Base-by-base conservation (phyloP, 1,140 invertebrate genomes). In the Cataglyphis hispanica region DNA sequence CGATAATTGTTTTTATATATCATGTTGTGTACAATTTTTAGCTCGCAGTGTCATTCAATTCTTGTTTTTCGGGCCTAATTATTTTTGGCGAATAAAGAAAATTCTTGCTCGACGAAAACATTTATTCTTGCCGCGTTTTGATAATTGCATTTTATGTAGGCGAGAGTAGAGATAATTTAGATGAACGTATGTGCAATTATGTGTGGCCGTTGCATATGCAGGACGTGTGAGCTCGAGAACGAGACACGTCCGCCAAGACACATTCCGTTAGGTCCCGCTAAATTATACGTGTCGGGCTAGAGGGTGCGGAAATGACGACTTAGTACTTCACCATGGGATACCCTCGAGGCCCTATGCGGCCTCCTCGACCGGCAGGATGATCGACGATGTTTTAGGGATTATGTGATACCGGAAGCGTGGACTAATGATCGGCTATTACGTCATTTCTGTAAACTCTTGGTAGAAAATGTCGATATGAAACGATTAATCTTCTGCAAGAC, bases 321-420 rank as follows among this genome's bases (percentile, higher is more conserved):
- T 77, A 66, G 56, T 78, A 88, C 72, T 86, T 86, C 81, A 75
- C 67, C 69, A 70, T 78, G 64, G 84, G 75, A 89, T 89, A 76
- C 66, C 87, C 87, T 83, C 56, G 56, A 76, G 87, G 67, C 31
- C n/a, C 58, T 69, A 74, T 66, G 53, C 84, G 75, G 83, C 77
- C 87, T 88, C 74, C 61, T 70, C 56, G 50, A 22, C 72, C 83
- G 83, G 80, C 86, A 81, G 87, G 58, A 89, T 89, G 87, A 89
- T 89, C 87, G 87, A 89, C 87, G 87, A 89, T 76, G 87, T 89
- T 89, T 89, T 89, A 89, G 87, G 87, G 87, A 89, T 89, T 88
- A 89, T 85, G 87, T 86, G 87, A 89, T 89, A 89, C 87, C 87
- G 87, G 87, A 89, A 89, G 87, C 83, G 69, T 72, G 67, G 74